Conservation (phyloP, 2,113 vertebrate genomes). For the Lepus europaeus region DNA sequence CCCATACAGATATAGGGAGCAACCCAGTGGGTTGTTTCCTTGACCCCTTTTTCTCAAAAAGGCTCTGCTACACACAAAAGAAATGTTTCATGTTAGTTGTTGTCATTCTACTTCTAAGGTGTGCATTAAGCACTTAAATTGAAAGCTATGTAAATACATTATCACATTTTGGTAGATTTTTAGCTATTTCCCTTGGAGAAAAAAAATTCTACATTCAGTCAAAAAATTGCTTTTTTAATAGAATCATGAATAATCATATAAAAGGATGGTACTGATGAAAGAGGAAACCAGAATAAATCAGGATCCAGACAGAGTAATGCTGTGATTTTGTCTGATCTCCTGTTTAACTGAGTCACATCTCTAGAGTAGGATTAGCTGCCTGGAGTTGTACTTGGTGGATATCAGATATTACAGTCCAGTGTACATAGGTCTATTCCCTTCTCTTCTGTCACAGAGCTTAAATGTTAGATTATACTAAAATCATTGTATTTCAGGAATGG, state of each 20-base stretch:
- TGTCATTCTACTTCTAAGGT: neutral
- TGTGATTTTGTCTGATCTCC: neutral
- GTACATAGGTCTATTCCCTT: neutral
- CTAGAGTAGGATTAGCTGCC: neutral
- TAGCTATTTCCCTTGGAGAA: neutral
- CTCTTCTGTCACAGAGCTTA: neutral
- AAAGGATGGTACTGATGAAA: neutral
- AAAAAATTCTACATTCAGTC: neutral
- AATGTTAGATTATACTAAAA: slow-evolving; percentile 25
- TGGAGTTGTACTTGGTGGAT: neutral
- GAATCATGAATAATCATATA: neutral
- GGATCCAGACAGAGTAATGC: neutral
- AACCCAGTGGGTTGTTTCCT: neutral
- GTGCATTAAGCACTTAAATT: neutral
- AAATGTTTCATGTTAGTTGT: neutral
- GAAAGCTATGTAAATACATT: neutral
- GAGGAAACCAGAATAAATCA: neutral
- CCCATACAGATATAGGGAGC: neutral
- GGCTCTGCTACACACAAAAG: neutral
- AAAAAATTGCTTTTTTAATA: neutral
- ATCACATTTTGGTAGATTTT: slow-evolving; percentile 3
- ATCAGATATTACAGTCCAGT: neutral
- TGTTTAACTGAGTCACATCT: neutral
- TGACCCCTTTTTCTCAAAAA: neutral
- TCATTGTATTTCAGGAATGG: neutral